phyloP scores from a whole-genome alignment of 2,797 vertebrate genomes.

The Pangasius djambal region DNA sequence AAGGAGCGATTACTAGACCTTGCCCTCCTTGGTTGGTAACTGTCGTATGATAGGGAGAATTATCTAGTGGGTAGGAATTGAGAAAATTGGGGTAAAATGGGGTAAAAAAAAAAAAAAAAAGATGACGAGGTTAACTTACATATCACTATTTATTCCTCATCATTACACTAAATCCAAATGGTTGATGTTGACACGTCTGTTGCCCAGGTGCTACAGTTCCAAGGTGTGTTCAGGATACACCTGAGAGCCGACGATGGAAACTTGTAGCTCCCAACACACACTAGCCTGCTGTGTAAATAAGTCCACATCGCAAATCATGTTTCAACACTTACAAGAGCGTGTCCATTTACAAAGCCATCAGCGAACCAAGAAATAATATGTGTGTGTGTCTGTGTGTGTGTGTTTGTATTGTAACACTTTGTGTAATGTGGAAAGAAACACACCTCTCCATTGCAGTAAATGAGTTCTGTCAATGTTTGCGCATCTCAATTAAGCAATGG shows the following conservation, averaged over 20 bases:
- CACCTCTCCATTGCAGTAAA: slow-evolving; percentile 74
- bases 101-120: neutral
- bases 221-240: neutral
- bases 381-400: slow-evolving; percentile 17
- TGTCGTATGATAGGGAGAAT: neutral
- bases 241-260: slow-evolving; percentile 3
- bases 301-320: slow-evolving; percentile 60
- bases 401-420: slow-evolving; percentile 60
- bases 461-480: slow-evolving; percentile 79
- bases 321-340: slow-evolving; percentile 65
- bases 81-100: neutral
- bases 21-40: neutral
- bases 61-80: neutral
- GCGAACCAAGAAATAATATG: slow-evolving; percentile 35
- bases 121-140: neutral
- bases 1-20: neutral
- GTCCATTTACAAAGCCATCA: slow-evolving; percentile 58
- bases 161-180: neutral
- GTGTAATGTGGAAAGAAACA: slow-evolving; percentile 60
- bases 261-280: slow-evolving; percentile 5
- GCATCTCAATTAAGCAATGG: slow-evolving; percentile 74
- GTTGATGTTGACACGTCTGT: neutral
- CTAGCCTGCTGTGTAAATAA: slow-evolving; percentile 49
- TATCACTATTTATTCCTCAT: neutral
- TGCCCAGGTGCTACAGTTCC: neutral